These are phyloP conservation scores for Melipona bicolor DNA, from an alignment of 2,888 invertebrate genomes.

Conservation along the genomic window DNA sequence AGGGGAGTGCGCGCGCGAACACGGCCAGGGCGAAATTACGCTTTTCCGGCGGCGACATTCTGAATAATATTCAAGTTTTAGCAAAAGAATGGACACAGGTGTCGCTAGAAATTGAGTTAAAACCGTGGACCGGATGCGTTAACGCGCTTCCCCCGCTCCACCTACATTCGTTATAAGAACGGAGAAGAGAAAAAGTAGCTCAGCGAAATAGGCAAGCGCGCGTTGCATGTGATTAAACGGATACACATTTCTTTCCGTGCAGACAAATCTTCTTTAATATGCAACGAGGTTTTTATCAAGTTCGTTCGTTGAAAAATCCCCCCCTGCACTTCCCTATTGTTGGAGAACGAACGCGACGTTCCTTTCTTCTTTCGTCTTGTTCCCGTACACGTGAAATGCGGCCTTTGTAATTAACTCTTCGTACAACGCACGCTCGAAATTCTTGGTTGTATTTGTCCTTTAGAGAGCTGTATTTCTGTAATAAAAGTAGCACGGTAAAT, in stretches of 20 bases:
- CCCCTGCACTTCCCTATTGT: too few species aligned
- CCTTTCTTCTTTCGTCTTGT: too few species aligned
- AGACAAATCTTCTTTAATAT: background rate
- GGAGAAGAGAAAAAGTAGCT: background rate
- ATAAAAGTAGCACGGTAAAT: too few species aligned
- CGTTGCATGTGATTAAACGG: background rate
- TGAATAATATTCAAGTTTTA: conserved; percentile 25
- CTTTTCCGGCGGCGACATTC: background rate
- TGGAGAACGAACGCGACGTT: too few species aligned
- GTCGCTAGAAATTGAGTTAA: conserved; percentile 28
- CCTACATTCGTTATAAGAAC: background rate
- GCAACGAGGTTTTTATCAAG: too few species aligned
- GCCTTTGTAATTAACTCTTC: too few species aligned
- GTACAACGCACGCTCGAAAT: too few species aligned
- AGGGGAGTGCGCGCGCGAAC: background rate
- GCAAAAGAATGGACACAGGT: conserved; percentile 23
- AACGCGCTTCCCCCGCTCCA: background rate
- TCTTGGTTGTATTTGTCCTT: too few species aligned
- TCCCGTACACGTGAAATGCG: too few species aligned
- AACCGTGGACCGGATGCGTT: background rate
- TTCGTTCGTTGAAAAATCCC: too few species aligned
- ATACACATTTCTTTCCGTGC: background rate
- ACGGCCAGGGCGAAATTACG: conserved; percentile 9
- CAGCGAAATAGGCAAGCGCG: background rate
- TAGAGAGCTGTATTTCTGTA: too few species aligned